Percentiles rank a stretch among this genome's conserved stretches.
Evolutionary conservation across 1,140 invertebrate species (phyloP).

Genomic region (Pseudomyrmex flavicornis): DNA sequence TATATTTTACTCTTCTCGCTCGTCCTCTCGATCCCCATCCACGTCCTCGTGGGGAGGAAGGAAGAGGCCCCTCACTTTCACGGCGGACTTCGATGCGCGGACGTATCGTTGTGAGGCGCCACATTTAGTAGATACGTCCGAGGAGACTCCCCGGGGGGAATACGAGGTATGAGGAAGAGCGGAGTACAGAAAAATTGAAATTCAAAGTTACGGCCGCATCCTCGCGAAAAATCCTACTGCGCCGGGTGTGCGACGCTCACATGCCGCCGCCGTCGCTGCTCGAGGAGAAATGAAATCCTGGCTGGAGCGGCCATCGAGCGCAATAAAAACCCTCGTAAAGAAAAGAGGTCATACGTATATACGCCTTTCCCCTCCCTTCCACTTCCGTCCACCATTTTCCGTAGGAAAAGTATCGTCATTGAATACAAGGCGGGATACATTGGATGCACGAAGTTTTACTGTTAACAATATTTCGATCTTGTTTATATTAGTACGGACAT

Average conservation of each 20-base stretch:
- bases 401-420: neutral
- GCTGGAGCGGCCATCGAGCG: slow-evolving; percentile 14
- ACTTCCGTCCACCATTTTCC: neutral
- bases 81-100: slow-evolving; percentile 1
- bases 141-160: slow-evolving; percentile 14
- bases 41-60: neutral
- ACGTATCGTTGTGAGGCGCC: slow-evolving; percentile 11
- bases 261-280: neutral
- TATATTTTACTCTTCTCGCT: neutral
- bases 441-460: slow-evolving; percentile 22
- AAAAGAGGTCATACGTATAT: slow-evolving; percentile 27
- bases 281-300: slow-evolving; percentile 44
- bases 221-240: slow-evolving; percentile 28
- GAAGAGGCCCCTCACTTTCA: neutral
- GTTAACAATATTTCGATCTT: slow-evolving; percentile 12
- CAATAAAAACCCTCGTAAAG: slow-evolving; percentile 46
- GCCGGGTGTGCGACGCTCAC: slow-evolving; percentile 36
- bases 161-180: slow-evolving; percentile 8
- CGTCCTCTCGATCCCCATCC: neutral
- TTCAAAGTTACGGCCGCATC: slow-evolving; percentile 61
- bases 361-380: neutral
- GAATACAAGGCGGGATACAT: neutral
- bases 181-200: slow-evolving; percentile 52
- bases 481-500: neutral
- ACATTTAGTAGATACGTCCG: slow-evolving; percentile 26